These are phyloP conservation scores for Tachina lurida DNA, from an alignment of 2,888 invertebrate genomes.

Conservation along the genomic window DNA sequence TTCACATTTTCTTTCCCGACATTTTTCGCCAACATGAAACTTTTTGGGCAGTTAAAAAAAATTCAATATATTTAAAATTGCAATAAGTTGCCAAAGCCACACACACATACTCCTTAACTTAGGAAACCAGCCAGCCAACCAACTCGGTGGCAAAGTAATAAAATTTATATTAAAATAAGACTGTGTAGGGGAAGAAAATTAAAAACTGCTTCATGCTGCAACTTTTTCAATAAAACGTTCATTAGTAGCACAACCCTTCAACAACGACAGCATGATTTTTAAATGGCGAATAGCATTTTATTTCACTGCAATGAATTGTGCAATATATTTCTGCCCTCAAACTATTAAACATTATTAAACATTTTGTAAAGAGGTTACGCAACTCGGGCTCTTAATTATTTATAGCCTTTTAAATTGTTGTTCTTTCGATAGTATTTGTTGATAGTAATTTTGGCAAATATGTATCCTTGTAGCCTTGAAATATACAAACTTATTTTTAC, in stretches of 20 bases:
- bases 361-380: background rate
- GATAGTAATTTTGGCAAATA: background rate
- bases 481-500: background rate
- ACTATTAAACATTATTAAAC: slow-evolving; percentile 37
- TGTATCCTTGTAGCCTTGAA: background rate
- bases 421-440: too few species aligned
- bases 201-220: slow-evolving; percentile 62
- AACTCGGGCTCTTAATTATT: slow-evolving; percentile 20
- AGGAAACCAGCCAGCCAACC: slow-evolving; percentile 7
- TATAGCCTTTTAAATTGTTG: background rate
- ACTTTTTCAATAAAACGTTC: slow-evolving; percentile 81
- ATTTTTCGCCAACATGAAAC: background rate
- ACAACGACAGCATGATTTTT: slow-evolving; percentile 56
- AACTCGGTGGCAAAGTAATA: slow-evolving; percentile 50
- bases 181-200: background rate
- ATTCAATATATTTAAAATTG: slow-evolving; percentile 39
- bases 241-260: slow-evolving; percentile 75
- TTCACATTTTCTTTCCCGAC: background rate
- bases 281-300: slow-evolving; percentile 13
- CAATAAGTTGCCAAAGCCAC: slow-evolving; percentile 38
- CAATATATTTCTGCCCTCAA: slow-evolving; percentile 25
- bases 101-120: background rate
- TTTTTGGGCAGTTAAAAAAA: slow-evolving; percentile 9
- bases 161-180: slow-evolving; percentile 54
- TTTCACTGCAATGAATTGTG: slow-evolving; percentile 28